phyloP scores from a whole-genome alignment of 2,888 invertebrate genomes.

The Macropis europaea region DNA sequence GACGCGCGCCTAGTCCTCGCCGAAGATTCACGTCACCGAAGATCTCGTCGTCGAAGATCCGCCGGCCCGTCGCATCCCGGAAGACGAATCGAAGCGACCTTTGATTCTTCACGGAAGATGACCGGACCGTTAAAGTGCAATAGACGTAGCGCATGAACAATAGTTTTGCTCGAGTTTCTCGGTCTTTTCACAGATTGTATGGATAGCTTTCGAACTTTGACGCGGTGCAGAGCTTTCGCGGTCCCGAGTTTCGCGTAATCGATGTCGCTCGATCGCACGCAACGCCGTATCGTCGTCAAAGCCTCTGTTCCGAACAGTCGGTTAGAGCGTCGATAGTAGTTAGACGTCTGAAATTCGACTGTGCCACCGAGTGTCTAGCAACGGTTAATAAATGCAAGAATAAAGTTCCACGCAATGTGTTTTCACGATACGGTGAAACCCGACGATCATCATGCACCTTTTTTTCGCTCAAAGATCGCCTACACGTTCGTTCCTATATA shows the following conservation, averaged over 20 bases:
- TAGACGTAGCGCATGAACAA: background rate
- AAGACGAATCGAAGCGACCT: background rate
- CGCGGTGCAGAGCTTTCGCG: too few relatives aligned
- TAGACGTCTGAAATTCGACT: constrained; percentile 29
- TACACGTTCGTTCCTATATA: background rate
- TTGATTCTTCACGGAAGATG: background rate
- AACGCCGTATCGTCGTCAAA: too few relatives aligned
- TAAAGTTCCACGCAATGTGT: constrained; percentile 33
- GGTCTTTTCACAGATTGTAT: constrained; percentile 7
- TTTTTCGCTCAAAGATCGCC: constrained; percentile 4
- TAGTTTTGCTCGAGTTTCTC: background rate
- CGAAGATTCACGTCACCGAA: constrained; percentile 6
- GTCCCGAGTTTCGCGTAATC: background rate
- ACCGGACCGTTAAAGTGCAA: background rate
- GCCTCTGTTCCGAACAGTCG: too few relatives aligned
- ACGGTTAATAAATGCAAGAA: constrained; percentile 34
- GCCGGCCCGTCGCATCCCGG: background rate
- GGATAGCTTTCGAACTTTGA: constrained; percentile 1
- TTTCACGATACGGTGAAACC: constrained; percentile 4
- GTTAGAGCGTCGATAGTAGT: constrained; percentile 16
- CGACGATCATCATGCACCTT: constrained; percentile 15
- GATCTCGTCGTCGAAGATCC: constrained; percentile 34
- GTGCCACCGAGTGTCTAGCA: constrained; percentile 46
- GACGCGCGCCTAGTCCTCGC: background rate
- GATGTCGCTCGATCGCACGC: background rate